Base-by-base conservation (phyloP, 2,113 vertebrate genomes). In the Misgurnus anguillicaudatus region DNA sequence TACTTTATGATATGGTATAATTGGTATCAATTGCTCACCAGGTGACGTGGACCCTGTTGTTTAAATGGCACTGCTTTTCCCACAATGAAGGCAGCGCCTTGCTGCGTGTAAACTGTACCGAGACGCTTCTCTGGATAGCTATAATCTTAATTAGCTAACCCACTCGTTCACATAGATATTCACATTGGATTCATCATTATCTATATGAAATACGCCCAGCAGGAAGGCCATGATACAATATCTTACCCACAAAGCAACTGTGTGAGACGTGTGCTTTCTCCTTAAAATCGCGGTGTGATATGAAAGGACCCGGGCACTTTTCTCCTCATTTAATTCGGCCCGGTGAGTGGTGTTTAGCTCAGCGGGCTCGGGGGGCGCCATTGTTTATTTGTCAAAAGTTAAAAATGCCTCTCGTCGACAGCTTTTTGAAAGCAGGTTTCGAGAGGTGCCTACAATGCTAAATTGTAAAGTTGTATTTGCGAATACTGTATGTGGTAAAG, bases 381-480 rank as follows among this genome's bases (percentile, higher is more conserved):
- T 93, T 93, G 92, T 92, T 87, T 88, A 82, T 83, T 81, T 90
- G 89, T 85, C 88, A 90, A 89, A 91, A 90, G 88, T 90, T 93
- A 85, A 88, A 90, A 91, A 87, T 91, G 89, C 84, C 86, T 89
- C 86, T 85, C 68, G 31, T 82, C 83, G 91, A 87, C 88, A 87
- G 88, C 86, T 71, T 66, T 83, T 86, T 85, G 41, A 90, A 86
- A 85, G 86, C 86, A 88, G 87, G 88, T 89, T 89, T 87, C 81
- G 83, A 85, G 88, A 89, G 86, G 82, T 86, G 86, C 83, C 77
- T 39, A 31, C 65, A 57, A 36, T 62, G 77, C 55, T 77, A 66
- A 63, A 62, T 69, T 82, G 80, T 53, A 71, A 86, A 87, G 81
- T 79, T 86, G 74, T 74, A 77, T 81, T 70, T 57, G 53, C 69